Conservation (phyloP, 2,888 invertebrate species). For the Mythimna ferrago region DNA sequence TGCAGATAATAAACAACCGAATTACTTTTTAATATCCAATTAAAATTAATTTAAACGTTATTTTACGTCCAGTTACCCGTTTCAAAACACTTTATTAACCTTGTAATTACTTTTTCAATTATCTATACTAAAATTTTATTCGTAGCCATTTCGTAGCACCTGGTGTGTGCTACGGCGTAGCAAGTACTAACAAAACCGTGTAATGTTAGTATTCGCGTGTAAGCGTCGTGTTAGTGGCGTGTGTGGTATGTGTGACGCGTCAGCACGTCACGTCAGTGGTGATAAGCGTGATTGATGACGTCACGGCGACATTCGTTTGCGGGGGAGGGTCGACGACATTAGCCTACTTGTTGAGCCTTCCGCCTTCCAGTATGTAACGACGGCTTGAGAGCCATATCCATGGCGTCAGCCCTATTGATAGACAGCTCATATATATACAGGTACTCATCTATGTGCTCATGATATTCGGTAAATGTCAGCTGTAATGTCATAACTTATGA, state of each 20-base stretch:
- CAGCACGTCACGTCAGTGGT: slow-evolving; percentile 68
- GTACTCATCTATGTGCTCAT: slow-evolving; percentile 37
- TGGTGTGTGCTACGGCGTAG: slow-evolving; percentile 39
- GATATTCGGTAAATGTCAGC: slow-evolving; percentile 47
- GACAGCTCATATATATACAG: slow-evolving; percentile 63
- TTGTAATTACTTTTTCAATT: slow-evolving; percentile 26
- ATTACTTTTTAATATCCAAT: slow-evolving; percentile 9
- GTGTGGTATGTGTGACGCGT: slow-evolving; percentile 67
- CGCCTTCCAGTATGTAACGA: slow-evolving; percentile 52
- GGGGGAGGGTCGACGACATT: slow-evolving; percentile 64
- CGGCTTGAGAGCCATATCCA: slow-evolving; percentile 58
- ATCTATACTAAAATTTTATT: slow-evolving; percentile 11
- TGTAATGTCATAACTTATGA: slow-evolving; percentile 42
- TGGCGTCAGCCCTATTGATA: slow-evolving; percentile 63
- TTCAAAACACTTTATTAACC: neutral
- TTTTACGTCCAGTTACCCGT: neutral
- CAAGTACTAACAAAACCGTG: slow-evolving; percentile 23
- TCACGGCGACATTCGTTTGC: slow-evolving; percentile 71
- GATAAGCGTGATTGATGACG: slow-evolving; percentile 89
- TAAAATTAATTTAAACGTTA: slow-evolving; percentile 4
- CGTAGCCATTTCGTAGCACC: slow-evolving; percentile 51
- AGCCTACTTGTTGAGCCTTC: slow-evolving; percentile 72
- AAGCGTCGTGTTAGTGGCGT: slow-evolving; percentile 49
- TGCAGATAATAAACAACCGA: slow-evolving; percentile 9
- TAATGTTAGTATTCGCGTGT: slow-evolving; percentile 43